Conservation (phyloP, 2,113 vertebrate species). For the Morone saxatilis region DNA sequence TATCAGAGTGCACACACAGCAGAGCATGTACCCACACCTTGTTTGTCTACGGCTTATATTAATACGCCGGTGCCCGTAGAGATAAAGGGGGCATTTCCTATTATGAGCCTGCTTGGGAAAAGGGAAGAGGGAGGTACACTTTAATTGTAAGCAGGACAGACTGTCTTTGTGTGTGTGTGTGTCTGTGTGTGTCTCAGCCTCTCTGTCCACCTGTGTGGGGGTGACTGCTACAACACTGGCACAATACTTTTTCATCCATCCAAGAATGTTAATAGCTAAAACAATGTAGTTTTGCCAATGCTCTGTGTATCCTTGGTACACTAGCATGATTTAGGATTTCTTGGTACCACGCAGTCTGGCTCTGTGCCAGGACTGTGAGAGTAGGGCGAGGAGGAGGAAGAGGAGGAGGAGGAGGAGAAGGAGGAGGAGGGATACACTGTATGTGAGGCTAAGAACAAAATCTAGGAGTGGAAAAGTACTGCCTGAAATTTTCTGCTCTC, state of each 20-base stretch:
- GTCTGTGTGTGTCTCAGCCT: conserved; percentile 15
- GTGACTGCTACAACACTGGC: neutral
- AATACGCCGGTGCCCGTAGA: conserved; percentile 60
- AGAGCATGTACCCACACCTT: conserved; percentile 57
- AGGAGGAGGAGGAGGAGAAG: conserved; percentile 3
- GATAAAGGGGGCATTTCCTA: conserved; percentile 79
- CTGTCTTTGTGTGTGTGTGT: conserved; percentile 26
- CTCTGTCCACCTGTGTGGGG: conserved; percentile 14
- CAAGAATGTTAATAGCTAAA: conserved; percentile 30
- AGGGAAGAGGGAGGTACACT: conserved; percentile 73
- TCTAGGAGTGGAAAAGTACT: conserved; percentile 83
- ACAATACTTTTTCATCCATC: conserved; percentile 29
- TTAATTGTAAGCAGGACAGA: conserved; percentile 58
- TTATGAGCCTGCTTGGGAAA: conserved; percentile 70
- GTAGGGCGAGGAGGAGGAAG: conserved; percentile 15
- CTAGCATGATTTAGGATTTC: conserved; percentile 53
- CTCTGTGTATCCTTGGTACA: conserved; percentile 26
- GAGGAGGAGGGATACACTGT: conserved; percentile 52
- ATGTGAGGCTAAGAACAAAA: conserved; percentile 54
- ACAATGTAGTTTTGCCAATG: conserved; percentile 29
- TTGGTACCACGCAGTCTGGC: conserved; percentile 64
- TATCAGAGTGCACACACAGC: conserved; percentile 38
- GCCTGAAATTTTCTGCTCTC: conserved; percentile 46
- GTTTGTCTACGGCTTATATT: conserved; percentile 73
- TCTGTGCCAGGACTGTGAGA: conserved; percentile 52